phyloP scores from a whole-genome alignment of 2,797 vertebrate genomes.

The Poeciliopsis paucimaculata region DNA sequence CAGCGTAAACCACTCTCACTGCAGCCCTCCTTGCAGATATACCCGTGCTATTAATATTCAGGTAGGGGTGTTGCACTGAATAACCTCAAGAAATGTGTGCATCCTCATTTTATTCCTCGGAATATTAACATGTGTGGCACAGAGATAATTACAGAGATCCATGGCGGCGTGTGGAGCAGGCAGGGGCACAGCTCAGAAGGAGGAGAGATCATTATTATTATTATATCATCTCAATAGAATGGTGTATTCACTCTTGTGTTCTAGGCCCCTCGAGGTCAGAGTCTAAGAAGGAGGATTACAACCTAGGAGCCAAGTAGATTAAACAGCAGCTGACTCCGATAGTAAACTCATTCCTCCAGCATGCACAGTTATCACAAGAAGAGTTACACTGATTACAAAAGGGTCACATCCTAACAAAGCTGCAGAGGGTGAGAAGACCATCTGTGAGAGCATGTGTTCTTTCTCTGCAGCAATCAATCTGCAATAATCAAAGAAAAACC shows the following conservation, averaged over 20 bases:
- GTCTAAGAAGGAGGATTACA: constrained; percentile 72
- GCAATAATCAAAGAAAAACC: constrained; percentile 56
- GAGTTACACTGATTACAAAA: constrained; percentile 30
- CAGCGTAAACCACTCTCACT: constrained; percentile 55
- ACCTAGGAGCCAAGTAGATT: constrained; percentile 65
- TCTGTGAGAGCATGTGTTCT: not conserved
- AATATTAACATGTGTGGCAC: constrained; percentile 66
- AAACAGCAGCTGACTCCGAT: constrained; percentile 53
- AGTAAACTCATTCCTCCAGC: constrained; percentile 44
- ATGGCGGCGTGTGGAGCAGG: constrained; percentile 53
- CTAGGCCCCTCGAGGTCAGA: constrained; percentile 65
- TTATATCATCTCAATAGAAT: constrained; percentile 68
- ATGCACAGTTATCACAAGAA: constrained; percentile 30
- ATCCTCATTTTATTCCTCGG: constrained; percentile 11
- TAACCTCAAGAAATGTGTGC: constrained; percentile 41
- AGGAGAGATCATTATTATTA: constrained; percentile 66
- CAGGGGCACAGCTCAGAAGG: constrained; percentile 53
- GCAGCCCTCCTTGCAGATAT: constrained; percentile 28
- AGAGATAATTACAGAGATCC: constrained; percentile 67
- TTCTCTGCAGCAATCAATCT: constrained; percentile 46
- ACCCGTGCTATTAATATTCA: constrained; percentile 38
- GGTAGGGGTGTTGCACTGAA: constrained; percentile 37
- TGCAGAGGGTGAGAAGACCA: not conserved
- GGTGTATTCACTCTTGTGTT: constrained; percentile 58
- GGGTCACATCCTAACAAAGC: constrained; percentile 31